phyloP scores from a whole-genome alignment of 2,113 vertebrate species.

The Cygnus atratus region DNA sequence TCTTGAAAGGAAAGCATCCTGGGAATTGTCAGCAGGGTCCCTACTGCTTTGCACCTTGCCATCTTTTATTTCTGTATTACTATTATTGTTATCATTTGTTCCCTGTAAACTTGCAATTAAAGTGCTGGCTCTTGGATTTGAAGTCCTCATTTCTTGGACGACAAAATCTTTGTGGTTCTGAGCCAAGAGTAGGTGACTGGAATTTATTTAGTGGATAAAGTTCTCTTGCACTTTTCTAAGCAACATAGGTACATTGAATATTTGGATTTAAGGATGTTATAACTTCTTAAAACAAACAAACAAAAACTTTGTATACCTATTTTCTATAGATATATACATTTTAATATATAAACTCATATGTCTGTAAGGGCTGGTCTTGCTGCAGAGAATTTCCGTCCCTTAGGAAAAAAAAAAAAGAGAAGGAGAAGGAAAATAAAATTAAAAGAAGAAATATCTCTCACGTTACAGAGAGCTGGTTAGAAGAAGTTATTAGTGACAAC shows the following conservation, averaged over 20 bases:
- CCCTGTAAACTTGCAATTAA: not conserved
- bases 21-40: not conserved
- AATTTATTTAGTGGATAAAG: not conserved
- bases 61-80: not conserved
- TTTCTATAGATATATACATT: not conserved
- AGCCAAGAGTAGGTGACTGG: not conserved
- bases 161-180: not conserved
- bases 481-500: not conserved
- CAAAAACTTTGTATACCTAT: not conserved
- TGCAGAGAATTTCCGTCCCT: not conserved
- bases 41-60: not conserved
- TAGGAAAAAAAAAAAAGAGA: not conserved
- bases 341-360: not conserved
- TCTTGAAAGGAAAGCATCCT: constrained; percentile 6
- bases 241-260: not conserved
- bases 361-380: not conserved
- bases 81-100: not conserved
- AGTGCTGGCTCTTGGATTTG: not conserved
- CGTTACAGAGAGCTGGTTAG: not conserved
- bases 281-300: not conserved
- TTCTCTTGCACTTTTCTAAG: not conserved
- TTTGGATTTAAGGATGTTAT: not conserved
- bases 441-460: not conserved
- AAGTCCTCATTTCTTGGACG: not conserved
- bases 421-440: not conserved